Percentiles rank a stretch among this genome's conserved stretches.
Evolutionary conservation across 2,888 invertebrate genomes (phyloP).

Genomic region (Panzeria rudis): DNA sequence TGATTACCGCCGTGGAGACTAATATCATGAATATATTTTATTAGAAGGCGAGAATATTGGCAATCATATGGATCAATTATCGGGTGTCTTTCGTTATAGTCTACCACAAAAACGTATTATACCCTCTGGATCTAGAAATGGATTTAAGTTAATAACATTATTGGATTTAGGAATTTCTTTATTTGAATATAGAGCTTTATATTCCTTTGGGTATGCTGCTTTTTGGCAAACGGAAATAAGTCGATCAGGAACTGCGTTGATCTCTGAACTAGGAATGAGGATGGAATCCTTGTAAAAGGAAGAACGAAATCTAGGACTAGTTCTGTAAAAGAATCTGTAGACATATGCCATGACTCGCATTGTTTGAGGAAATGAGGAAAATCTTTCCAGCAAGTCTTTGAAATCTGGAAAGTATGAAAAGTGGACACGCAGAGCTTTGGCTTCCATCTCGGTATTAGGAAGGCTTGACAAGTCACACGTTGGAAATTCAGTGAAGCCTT

Average conservation of each 20-base stretch:
- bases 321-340: neutral
- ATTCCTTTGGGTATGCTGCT: neutral
- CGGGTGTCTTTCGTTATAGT: neutral
- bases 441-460: slow-evolving; percentile 23
- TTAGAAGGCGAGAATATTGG: neutral
- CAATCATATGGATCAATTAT: neutral
- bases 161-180: neutral
- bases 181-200: neutral
- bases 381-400: slow-evolving; percentile 36
- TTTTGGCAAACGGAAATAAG: neutral
- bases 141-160: slow-evolving; percentile 4
- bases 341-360: too few species aligned
- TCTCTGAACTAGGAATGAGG: too few species aligned
- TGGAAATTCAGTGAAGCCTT: neutral
- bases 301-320: neutral
- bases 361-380: slow-evolving; percentile 33
- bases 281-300: too few species aligned
- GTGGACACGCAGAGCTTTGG: slow-evolving; percentile 8
- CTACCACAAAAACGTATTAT: neutral
- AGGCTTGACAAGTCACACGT: neutral
- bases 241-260: neutral
- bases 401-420: slow-evolving; percentile 27
- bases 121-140: neutral
- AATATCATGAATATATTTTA: neutral
- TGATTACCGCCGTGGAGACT: neutral